phyloP scores from a whole-genome alignment of 1,140 invertebrate genomes.

The Saccostrea echinata region DNA sequence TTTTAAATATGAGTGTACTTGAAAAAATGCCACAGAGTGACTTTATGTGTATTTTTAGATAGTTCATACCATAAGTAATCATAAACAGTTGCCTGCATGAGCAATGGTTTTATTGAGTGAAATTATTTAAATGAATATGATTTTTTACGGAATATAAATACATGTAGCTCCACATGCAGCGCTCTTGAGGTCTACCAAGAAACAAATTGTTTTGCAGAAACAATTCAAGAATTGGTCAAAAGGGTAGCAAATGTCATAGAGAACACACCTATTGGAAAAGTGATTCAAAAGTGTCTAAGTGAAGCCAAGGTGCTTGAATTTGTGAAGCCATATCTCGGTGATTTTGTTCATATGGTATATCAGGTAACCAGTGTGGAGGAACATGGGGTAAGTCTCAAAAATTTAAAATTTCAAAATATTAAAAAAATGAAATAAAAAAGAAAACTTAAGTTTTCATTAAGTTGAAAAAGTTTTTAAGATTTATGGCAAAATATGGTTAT shows the following conservation, averaged over 20 bases:
- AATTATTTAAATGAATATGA: no score
- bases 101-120: no score
- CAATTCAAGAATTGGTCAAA: conserved; percentile 22
- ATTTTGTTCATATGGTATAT: conserved; percentile 66
- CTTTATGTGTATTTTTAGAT: not conserved
- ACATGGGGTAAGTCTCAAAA: conserved; percentile 50
- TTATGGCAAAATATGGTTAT: not conserved
- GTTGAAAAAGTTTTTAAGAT: not conserved
- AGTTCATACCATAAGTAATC: not conserved
- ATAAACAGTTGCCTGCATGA: no score
- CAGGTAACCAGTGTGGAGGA: conserved; percentile 45
- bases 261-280: conserved; percentile 7
- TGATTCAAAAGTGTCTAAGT: conserved; percentile 4
- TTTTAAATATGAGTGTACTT: no score
- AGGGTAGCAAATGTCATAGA: conserved; percentile 19
- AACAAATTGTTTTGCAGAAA: not conserved
- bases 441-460: no score
- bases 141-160: no score
- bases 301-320: conserved; percentile 47
- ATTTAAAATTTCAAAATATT: not conserved
- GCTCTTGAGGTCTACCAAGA: no score
- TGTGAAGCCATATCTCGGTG: conserved; percentile 55
- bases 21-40: not conserved
- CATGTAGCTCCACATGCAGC: no score
- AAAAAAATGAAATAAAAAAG: no score